Evolutionary conservation across 1,140 invertebrate species (phyloP).

Genomic region (Sminthurides bifidus): DNA sequence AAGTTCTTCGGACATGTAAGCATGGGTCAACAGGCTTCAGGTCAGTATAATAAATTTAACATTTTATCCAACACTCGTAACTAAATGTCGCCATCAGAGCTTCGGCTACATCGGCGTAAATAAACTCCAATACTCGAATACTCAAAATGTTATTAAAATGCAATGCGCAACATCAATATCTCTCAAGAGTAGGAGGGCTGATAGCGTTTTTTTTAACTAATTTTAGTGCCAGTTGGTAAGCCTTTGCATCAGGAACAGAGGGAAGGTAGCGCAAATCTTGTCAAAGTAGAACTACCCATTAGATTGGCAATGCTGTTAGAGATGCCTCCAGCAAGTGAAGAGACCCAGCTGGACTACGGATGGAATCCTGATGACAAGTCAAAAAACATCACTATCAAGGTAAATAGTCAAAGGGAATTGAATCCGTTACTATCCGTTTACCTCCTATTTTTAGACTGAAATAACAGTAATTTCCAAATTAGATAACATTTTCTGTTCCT

Average conservation of each 20-base stretch:
- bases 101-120: not conserved
- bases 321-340: slow-evolving; percentile 79
- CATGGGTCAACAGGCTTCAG: slow-evolving; percentile 89
- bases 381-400: slow-evolving; percentile 97
- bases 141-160: no score
- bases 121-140: not conserved
- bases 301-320: slow-evolving; percentile 88
- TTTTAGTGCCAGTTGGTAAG: slow-evolving; percentile 24
- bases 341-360: slow-evolving; percentile 79
- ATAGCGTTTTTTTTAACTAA: slow-evolving; percentile 22
- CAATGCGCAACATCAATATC: no score
- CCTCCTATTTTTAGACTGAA: no score
- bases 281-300: slow-evolving; percentile 68
- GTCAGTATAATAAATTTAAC: no score
- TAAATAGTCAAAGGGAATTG: slow-evolving; percentile 27
- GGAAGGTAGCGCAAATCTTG: slow-evolving; percentile 43
- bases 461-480: no score
- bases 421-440: no score
- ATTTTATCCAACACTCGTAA: no score
- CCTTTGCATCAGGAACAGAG: slow-evolving; percentile 23
- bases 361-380: slow-evolving; percentile 97
- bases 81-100: not conserved
- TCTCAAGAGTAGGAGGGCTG: no score
- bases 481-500: not conserved
- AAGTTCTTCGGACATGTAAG: slow-evolving; percentile 86